These are phyloP conservation scores for Lasioglossum pauxillum DNA, from an alignment of 2,888 invertebrate species.

Conservation along the genomic window DNA sequence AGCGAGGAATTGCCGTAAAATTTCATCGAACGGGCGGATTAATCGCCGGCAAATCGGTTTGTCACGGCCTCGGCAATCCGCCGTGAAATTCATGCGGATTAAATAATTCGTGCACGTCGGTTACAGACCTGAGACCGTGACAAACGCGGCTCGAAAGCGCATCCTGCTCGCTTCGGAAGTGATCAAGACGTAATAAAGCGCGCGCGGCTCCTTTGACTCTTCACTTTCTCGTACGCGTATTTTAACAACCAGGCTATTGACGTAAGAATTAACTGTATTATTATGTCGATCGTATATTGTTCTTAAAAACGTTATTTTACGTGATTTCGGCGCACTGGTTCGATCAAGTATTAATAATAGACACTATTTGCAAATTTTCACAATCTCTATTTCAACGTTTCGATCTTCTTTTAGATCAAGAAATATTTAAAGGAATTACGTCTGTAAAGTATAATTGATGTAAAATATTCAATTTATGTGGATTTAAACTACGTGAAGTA, in stretches of 20 bases:
- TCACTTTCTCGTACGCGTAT: not conserved
- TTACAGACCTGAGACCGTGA: slow-evolving; percentile 11
- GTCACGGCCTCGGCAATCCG: not conserved
- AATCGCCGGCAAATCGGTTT: slow-evolving; percentile 18
- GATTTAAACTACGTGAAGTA: too few species aligned
- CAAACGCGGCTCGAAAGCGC: not conserved
- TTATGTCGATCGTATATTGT: too few species aligned
- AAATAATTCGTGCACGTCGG: slow-evolving; percentile 22
- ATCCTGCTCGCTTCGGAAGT: not conserved
- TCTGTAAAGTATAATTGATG: too few species aligned
- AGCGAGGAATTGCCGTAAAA: not conserved
- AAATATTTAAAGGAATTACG: too few species aligned
- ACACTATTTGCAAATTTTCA: too few species aligned
- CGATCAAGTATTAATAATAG: too few species aligned
- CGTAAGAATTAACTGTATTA: not conserved
- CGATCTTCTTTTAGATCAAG: too few species aligned
- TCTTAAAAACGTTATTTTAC: too few species aligned
- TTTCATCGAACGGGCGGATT: not conserved
- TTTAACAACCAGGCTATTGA: too few species aligned
- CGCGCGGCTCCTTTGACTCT: not conserved
- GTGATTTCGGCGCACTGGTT: too few species aligned
- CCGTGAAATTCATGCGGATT: slow-evolving; percentile 3
- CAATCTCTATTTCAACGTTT: too few species aligned
- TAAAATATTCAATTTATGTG: too few species aligned
- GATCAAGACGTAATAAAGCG: not conserved